phyloP scores from a whole-genome alignment of 2,888 invertebrate species.

The Glyphotaelius pellucidus region DNA sequence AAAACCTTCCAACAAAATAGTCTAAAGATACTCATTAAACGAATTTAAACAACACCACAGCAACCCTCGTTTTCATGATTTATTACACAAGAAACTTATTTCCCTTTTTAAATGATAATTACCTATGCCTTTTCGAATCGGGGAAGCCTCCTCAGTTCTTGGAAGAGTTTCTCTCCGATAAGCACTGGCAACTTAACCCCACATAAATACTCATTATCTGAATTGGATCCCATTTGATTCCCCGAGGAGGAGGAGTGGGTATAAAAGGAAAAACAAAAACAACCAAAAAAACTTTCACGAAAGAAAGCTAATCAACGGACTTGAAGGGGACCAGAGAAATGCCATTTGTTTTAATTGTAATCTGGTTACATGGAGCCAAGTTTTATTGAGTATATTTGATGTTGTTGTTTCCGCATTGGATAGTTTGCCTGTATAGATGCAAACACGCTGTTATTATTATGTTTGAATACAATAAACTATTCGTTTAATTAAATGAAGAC shows the following conservation, averaged over 20 bases:
- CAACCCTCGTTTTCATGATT: constrained; percentile 36
- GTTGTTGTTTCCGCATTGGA: neutral
- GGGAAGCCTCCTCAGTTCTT: constrained; percentile 10
- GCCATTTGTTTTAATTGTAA: constrained; percentile 46
- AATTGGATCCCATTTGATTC: constrained; percentile 63
- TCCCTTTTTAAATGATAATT: constrained; percentile 53
- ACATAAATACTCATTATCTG: constrained; percentile 65
- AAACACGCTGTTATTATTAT: neutral
- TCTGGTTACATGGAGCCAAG: constrained; percentile 24
- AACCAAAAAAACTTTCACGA: constrained; percentile 32
- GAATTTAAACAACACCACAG: neutral
- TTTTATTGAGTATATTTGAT: neutral
- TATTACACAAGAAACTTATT: constrained; percentile 47
- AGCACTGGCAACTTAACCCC: constrained; percentile 61
- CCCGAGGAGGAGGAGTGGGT: constrained; percentile 36
- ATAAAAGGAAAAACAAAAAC: constrained; percentile 31
- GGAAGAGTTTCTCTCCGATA: constrained; percentile 52
- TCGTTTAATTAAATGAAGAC: no score
- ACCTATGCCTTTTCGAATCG: constrained; percentile 49
- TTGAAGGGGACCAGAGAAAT: constrained; percentile 45
- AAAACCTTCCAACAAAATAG: neutral
- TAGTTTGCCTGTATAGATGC: neutral
- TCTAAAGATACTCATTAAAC: neutral
- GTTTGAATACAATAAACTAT: neutral
- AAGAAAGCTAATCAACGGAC: constrained; percentile 47